Evolutionary conservation across 2,797 vertebrate species (phyloP).

Genomic region (Gymnoscopelus microlampas): DNA sequence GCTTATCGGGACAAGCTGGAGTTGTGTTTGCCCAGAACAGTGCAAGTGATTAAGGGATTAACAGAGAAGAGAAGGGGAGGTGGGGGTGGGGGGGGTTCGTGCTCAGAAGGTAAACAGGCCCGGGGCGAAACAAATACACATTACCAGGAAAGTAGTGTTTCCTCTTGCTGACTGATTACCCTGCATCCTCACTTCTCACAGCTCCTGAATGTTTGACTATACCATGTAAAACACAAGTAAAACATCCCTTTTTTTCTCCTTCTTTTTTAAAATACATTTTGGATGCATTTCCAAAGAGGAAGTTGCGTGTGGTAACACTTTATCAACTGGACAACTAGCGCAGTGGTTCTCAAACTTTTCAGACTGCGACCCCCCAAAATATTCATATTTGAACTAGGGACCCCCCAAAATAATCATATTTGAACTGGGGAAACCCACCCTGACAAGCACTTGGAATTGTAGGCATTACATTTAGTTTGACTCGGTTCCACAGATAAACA

Average conservation of each 20-base stretch:
- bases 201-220: constrained; percentile 9
- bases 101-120: constrained; percentile 53
- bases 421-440: no score
- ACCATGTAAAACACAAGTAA: no score
- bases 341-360: no score
- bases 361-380: background rate
- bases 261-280: no score
- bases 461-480: no score
- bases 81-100: constrained; percentile 27
- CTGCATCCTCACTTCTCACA: constrained; percentile 9
- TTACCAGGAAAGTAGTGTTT: constrained; percentile 28
- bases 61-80: constrained; percentile 32
- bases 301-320: background rate
- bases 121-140: constrained; percentile 53
- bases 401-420: no score
- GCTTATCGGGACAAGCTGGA: constrained; percentile 24
- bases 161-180: constrained; percentile 52
- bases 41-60: constrained; percentile 63
- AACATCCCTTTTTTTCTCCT: no score
- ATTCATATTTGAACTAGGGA: constrained; percentile 2
- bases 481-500: no score
- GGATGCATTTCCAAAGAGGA: no score
- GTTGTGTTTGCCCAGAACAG: constrained; percentile 30
- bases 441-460: no score
- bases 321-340: no score